Base-by-base conservation (phyloP, 2,888 invertebrate species). In the Epirrita christyi region DNA sequence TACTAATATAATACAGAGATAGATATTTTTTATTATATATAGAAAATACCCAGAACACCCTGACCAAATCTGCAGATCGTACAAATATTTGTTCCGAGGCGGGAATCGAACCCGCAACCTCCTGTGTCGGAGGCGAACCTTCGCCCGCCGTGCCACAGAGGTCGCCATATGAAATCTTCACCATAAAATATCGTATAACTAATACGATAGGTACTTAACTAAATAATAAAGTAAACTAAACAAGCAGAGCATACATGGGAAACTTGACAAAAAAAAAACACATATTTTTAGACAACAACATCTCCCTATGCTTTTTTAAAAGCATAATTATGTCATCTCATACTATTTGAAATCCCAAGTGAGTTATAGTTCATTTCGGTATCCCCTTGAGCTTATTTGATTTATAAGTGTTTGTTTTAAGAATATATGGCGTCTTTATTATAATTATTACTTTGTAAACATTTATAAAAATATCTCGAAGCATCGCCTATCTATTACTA, bases 311-410 rank as follows among this genome's bases (percentile, higher is more conserved):
- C 34, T 50, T 59, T 63, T 61, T 55, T 48, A 40, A 38, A 51
- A 57, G 45, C 59, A 59, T 63, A 63, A 63, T 60, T 59, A 61
- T 66, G 66, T 66, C 66, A 59, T 58, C 63, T 51, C 55, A 7
- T 46, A 47, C 51, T 54, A 50, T 59, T 58, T 43, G 40, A 59
- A 59, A 61, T 57, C 59, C 54, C 52, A 41, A 37, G 55, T 59
- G 47, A 61, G 55, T 63, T 59, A 61, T 53, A 56, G 52, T 28
- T 38, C 46, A 32, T 15, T 36, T 50, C 47, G 14, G 48, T 46
- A 56, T 61, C 61, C 59, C 53, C 60, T 32, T 47, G 59, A 57
- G 61, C 51, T 57, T 59, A 45, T 53, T 53, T 61, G 61, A 66
- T 59, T 63, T 66, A 63, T 63, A 54, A 52, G 37, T 61, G 61